A percentile compares a stretch with the other conserved stretches of the same genome.
phyloP scores from a whole-genome alignment of 2,888 invertebrate species.

The Diaprepes abbreviatus region DNA sequence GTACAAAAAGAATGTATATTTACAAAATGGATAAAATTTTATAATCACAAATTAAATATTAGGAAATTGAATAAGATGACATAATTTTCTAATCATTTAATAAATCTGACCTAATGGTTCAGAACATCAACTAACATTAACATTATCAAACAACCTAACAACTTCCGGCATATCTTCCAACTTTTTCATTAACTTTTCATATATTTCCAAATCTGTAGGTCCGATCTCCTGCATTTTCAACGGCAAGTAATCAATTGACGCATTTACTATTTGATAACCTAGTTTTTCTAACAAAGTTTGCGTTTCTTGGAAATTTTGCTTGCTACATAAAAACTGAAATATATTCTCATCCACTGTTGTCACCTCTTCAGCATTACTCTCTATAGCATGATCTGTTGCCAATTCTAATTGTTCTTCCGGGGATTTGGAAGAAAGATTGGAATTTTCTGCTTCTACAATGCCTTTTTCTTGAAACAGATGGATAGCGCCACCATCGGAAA shows the following conservation, averaged over 20 bases:
- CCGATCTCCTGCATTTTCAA: slow-evolving; percentile 66
- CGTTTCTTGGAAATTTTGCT: slow-evolving; percentile 67
- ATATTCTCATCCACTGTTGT: slow-evolving; percentile 66
- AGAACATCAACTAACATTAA: slow-evolving; percentile 57
- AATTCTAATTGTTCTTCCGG: slow-evolving; percentile 69
- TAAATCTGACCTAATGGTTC: too few relatives aligned
- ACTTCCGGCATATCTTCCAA: slow-evolving; percentile 73
- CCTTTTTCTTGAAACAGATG: slow-evolving; percentile 75
- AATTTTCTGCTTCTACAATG: slow-evolving; percentile 69
- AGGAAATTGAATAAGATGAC: too few relatives aligned
- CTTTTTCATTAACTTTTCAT: slow-evolving; percentile 69
- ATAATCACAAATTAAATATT: too few relatives aligned
- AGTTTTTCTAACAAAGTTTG: slow-evolving; percentile 67
- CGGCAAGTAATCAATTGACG: slow-evolving; percentile 70
- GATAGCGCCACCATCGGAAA: slow-evolving; percentile 66
- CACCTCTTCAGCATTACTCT: slow-evolving; percentile 78
- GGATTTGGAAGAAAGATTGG: slow-evolving; percentile 49
- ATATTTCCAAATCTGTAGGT: slow-evolving; percentile 68
- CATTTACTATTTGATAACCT: slow-evolving; percentile 68
- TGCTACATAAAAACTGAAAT: slow-evolving; percentile 73
- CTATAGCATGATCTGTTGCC: slow-evolving; percentile 78
- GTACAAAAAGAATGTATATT: too few relatives aligned
- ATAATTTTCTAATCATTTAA: too few relatives aligned
- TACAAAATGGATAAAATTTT: too few relatives aligned
- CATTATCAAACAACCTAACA: slow-evolving; percentile 73